A percentile compares a stretch with the other conserved stretches of the same genome.
phyloP scores from a whole-genome alignment of 1,140 invertebrate genomes.

The Helicoverpa armigera region DNA sequence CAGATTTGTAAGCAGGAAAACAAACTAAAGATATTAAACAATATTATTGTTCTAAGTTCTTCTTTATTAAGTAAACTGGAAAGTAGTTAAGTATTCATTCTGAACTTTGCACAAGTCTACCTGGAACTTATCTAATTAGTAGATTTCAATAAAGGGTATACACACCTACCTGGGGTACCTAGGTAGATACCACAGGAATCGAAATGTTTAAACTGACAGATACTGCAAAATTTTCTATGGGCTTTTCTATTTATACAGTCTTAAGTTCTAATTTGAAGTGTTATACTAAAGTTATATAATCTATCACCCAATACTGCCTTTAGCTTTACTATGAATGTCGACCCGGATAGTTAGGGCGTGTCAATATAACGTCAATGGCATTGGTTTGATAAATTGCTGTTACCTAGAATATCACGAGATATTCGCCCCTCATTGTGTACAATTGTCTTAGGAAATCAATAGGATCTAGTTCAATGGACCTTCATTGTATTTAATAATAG shows the following conservation, averaged over 20 bases:
- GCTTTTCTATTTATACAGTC: too few species aligned
- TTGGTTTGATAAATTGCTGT: slow-evolving; percentile 32
- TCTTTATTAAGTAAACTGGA: slow-evolving; percentile 10
- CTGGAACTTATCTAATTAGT: slow-evolving; percentile 33
- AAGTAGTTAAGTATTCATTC: background rate
- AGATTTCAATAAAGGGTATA: slow-evolving; percentile 31
- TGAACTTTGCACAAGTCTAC: background rate
- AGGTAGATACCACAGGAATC: too few species aligned
- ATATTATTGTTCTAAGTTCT: slow-evolving; percentile 9
- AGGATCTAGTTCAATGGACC: background rate
- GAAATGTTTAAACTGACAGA: too few species aligned
- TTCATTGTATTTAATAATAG: too few species aligned
- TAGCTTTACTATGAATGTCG: background rate
- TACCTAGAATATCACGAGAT: slow-evolving; percentile 17
- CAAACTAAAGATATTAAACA: slow-evolving; percentile 20
- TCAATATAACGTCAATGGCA: slow-evolving; percentile 33
- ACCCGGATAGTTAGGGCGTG: slow-evolving; percentile 27
- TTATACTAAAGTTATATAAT: background rate
- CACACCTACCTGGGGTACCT: background rate
- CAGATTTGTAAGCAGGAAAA: background rate
- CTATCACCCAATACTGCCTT: background rate
- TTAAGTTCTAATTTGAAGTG: too few species aligned
- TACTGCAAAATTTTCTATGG: too few species aligned
- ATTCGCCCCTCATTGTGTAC: background rate
- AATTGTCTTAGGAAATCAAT: slow-evolving; percentile 14